Evolutionary conservation across 2,888 invertebrate species (phyloP).

Genomic region (Tinea semifulvella): DNA sequence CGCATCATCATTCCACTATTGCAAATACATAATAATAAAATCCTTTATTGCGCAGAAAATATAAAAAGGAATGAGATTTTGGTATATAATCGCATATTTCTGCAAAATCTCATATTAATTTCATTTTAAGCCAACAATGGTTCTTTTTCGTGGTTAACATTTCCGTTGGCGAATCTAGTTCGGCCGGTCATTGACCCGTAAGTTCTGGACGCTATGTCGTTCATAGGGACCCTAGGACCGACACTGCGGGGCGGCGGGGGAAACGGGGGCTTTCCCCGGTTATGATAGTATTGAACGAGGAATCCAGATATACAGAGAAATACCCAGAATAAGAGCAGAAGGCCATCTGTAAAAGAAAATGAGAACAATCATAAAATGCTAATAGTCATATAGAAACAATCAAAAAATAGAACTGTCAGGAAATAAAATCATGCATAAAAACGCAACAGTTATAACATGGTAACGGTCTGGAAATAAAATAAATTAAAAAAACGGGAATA

Average conservation of each 20-base stretch:
- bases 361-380: not conserved
- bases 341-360: constrained; percentile 58
- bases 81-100: too few relatives aligned
- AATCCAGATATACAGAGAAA: constrained; percentile 60
- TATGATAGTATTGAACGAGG: constrained; percentile 62
- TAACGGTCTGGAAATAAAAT: too few relatives aligned
- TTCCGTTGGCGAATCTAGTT: constrained; percentile 15
- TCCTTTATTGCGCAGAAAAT: too few relatives aligned
- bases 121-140: constrained; percentile 24
- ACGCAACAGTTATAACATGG: too few relatives aligned
- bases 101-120: not conserved
- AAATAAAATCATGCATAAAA: too few relatives aligned
- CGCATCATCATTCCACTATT: too few relatives aligned
- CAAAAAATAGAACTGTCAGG: too few relatives aligned
- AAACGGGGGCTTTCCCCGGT: constrained; percentile 69
- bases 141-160: constrained; percentile 25
- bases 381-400: too few relatives aligned
- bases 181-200: constrained; percentile 23
- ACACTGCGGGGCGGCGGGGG: constrained; percentile 64
- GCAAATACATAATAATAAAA: too few relatives aligned
- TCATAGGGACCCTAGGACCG: constrained; percentile 30
- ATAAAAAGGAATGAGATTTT: too few relatives aligned
- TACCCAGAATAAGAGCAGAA: constrained; percentile 64
- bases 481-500: too few relatives aligned
- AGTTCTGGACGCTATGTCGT: not conserved